phyloP scores from a whole-genome alignment of 2,113 vertebrate species.

The Marmota flaviventris region DNA sequence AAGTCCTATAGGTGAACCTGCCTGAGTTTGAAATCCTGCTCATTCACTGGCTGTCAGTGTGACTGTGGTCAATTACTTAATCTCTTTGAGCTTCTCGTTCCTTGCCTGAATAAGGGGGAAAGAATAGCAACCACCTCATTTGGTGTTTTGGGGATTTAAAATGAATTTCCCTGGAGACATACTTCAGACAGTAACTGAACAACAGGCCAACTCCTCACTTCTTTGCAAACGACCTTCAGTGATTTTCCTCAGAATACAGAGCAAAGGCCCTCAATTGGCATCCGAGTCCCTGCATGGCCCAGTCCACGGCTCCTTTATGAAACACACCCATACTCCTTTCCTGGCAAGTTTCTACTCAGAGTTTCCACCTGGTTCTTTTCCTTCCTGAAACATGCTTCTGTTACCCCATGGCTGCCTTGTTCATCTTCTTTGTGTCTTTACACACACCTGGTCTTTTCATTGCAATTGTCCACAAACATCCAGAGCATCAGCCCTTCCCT shows the following conservation, averaged over 20 bases:
- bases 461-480: not conserved
- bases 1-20: too few relatives aligned
- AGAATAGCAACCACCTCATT: not conserved
- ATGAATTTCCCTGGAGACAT: not conserved
- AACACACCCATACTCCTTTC: not conserved
- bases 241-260: not conserved
- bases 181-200: not conserved
- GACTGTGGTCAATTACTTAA: not conserved
- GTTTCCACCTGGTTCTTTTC: not conserved
- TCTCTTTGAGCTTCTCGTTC: not conserved
- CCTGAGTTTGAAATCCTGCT: not conserved
- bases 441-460: not conserved
- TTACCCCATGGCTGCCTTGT: not conserved
- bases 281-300: fast-evolving
- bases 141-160: not conserved
- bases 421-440: not conserved
- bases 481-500: not conserved
- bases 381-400: not conserved
- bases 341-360: not conserved
- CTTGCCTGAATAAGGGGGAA: not conserved
- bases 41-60: too few relatives aligned
- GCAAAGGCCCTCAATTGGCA: not conserved
- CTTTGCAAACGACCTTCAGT: not conserved
- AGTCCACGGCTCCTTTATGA: not conserved
- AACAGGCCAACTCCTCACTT: not conserved